A percentile compares a stretch with the other conserved stretches of the same genome.
phyloP scores from a whole-genome alignment of 2,113 vertebrate species.

The Lanius collurio region DNA sequence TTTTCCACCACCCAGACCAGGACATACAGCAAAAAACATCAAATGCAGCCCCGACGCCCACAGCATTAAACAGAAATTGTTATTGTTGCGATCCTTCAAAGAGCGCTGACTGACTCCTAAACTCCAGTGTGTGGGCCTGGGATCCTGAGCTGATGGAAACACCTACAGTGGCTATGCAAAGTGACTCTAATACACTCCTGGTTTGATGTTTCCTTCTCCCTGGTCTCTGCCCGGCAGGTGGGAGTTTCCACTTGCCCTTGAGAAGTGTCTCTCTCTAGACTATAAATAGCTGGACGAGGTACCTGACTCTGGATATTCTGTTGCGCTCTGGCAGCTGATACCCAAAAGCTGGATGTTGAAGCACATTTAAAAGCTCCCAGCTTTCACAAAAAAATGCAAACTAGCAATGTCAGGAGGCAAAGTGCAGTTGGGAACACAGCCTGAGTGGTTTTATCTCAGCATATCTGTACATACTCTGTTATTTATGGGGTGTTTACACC shows the following conservation, averaged over 20 bases:
- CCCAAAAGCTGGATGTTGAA: not conserved
- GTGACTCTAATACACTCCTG: not conserved
- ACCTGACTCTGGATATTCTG: not conserved
- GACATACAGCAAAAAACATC: not conserved
- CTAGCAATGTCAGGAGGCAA: not conserved
- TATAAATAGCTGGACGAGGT: constrained; percentile 8
- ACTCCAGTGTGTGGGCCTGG: not conserved
- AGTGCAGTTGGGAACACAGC: not conserved
- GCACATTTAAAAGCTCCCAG: not conserved
- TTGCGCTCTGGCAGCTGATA: constrained; percentile 41
- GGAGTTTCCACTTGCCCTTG: not conserved
- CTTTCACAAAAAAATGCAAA: constrained; percentile 18
- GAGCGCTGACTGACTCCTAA: not conserved
- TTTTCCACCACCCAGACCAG: not conserved
- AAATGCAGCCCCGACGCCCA: not conserved
- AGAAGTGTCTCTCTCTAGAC: not conserved
- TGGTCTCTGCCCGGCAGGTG: not conserved
- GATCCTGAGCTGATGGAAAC: not conserved
- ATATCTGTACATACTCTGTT: not conserved
- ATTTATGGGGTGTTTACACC: fast-evolving
- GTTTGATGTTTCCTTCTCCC: not conserved
- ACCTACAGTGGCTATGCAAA: not conserved
- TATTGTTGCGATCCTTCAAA: not conserved
- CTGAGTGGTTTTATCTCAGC: not conserved
- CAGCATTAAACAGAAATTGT: not conserved